phyloP scores from a whole-genome alignment of 2,113 vertebrate genomes.

The Mirza zaza region DNA sequence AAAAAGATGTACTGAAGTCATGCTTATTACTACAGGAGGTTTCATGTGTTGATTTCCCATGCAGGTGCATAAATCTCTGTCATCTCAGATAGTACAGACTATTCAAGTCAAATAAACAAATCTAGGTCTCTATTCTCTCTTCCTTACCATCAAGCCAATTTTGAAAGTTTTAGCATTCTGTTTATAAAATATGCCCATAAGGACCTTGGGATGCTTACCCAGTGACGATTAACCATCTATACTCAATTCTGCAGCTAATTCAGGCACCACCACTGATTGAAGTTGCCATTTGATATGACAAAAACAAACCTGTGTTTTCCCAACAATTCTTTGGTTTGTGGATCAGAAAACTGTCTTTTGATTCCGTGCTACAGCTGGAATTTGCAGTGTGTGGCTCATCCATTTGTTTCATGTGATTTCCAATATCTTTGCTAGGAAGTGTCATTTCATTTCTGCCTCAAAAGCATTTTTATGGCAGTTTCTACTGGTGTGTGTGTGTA shows the following conservation, averaged over 20 bases:
- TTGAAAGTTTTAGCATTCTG: neutral
- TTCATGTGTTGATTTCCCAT: neutral
- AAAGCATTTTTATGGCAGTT: slow-evolving; percentile 39
- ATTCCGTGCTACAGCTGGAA: slow-evolving; percentile 45
- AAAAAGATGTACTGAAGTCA: neutral
- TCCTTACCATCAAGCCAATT: neutral
- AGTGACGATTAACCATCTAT: neutral
- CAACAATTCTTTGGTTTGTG: neutral
- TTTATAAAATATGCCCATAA: neutral
- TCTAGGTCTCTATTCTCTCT: neutral
- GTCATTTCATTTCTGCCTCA: slow-evolving; percentile 44
- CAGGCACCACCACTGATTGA: slow-evolving; percentile 13
- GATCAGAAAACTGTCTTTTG: slow-evolving; percentile 37
- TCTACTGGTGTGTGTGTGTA: neutral
- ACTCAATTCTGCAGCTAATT: neutral
- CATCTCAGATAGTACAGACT: neutral
- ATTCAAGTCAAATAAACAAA: slow-evolving; percentile 11
- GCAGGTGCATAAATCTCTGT: neutral
- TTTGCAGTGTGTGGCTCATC: slow-evolving; percentile 30
- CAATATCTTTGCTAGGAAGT: slow-evolving; percentile 11
- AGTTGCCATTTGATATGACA: neutral
- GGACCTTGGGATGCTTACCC: neutral
- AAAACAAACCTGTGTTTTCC: slow-evolving; percentile 34
- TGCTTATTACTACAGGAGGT: neutral
- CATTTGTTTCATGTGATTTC: slow-evolving; percentile 35